phyloP scores from a whole-genome alignment of 2,888 invertebrate species.

The Pomacea canaliculata region DNA sequence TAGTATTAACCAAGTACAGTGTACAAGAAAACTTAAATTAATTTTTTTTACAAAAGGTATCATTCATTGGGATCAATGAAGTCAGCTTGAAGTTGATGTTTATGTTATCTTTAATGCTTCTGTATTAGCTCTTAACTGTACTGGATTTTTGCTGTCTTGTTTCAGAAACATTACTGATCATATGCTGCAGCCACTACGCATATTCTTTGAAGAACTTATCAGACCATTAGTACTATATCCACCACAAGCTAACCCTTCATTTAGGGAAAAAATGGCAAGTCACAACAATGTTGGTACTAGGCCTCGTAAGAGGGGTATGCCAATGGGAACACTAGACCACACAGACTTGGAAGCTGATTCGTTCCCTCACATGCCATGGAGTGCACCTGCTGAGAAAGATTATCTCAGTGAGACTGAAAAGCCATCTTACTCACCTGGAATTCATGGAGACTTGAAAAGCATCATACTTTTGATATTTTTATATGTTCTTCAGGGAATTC shows the following conservation, averaged over 20 bases:
- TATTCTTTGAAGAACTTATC: slow-evolving; percentile 16
- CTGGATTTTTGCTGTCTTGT: too few species aligned
- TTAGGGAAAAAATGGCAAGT: neutral
- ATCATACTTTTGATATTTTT: slow-evolving; percentile 90
- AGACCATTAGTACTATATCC: slow-evolving; percentile 5
- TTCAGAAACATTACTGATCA: too few species aligned
- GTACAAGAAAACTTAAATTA: too few species aligned
- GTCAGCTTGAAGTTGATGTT: too few species aligned
- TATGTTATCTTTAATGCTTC: too few species aligned
- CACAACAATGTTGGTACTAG: neutral
- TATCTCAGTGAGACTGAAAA: slow-evolving; percentile 11
- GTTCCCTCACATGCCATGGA: slow-evolving; percentile 47
- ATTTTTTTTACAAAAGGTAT: too few species aligned
- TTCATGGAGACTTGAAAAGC: slow-evolving; percentile 73
- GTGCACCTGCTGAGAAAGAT: slow-evolving; percentile 26
- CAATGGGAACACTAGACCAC: slow-evolving; percentile 29
- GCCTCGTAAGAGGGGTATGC: slow-evolving; percentile 24
- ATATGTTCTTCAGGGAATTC: slow-evolving; percentile 88
- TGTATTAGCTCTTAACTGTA: too few species aligned
- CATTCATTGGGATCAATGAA: too few species aligned
- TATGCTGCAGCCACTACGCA: slow-evolving; percentile 2
- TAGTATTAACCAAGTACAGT: too few species aligned
- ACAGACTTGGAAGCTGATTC: slow-evolving; percentile 38
- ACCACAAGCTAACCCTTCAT: neutral
- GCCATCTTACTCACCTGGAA: slow-evolving; percentile 17